Evolutionary conservation across 1,140 invertebrate genomes (phyloP).

Genomic region (Drosophila littoralis): DNA sequence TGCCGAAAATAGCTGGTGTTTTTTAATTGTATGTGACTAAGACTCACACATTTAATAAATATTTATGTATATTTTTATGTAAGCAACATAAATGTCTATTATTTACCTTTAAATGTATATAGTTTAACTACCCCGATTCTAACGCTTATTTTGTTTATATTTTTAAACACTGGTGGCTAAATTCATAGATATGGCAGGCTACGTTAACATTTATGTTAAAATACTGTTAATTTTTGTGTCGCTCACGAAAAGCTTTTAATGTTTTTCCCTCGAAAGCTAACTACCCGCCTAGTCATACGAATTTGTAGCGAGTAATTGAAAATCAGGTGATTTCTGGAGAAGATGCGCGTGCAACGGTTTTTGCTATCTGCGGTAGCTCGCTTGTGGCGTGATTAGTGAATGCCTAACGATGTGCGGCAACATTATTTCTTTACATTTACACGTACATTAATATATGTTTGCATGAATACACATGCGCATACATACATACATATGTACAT

Average conservation of each 20-base stretch:
- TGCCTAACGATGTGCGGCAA: conserved; percentile 36
- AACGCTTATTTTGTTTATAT: no score
- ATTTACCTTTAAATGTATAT: no score
- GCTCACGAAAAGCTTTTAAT: conserved; percentile 8
- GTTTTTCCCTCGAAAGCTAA: conserved; percentile 22
- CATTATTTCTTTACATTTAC: conserved; percentile 15
- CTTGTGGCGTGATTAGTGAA: conserved; percentile 54
- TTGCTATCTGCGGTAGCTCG: conserved; percentile 15
- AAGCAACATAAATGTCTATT: no score
- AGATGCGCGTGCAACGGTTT: conserved; percentile 48
- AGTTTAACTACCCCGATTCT: no score
- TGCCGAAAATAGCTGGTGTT: no score
- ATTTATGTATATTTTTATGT: no score
- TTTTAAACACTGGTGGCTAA: conserved; percentile 15
- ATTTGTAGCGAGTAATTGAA: conserved; percentile 63
- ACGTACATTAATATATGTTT: background rate
- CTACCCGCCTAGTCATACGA: conserved; percentile 20
- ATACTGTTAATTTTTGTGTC: conserved; percentile 15
- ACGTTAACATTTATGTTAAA: background rate
- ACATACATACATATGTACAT: background rate
- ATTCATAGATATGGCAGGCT: background rate
- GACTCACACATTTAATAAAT: no score
- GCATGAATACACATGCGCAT: conserved; percentile 2
- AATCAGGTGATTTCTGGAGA: conserved; percentile 79
- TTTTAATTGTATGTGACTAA: no score